Percentiles rank a stretch among this genome's conserved stretches.
Evolutionary conservation across 1,140 invertebrate genomes (phyloP).

Genomic region (Drosophila kikkawai): DNA sequence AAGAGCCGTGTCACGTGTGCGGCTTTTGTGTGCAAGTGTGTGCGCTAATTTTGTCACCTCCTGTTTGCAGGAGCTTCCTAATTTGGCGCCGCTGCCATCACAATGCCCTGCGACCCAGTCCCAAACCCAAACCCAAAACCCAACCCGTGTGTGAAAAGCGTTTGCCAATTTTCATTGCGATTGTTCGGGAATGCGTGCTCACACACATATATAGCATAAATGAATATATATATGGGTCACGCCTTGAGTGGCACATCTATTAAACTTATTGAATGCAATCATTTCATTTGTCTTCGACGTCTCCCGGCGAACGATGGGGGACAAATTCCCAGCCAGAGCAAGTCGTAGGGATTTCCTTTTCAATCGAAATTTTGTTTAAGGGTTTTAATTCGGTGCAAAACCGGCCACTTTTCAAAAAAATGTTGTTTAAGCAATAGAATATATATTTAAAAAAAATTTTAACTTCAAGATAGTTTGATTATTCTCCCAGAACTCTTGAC

Average conservation of each 20-base stretch:
- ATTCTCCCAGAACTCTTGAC: too few relatives aligned
- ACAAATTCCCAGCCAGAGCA: background rate
- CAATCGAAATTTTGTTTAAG: too few relatives aligned
- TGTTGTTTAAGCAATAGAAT: too few relatives aligned
- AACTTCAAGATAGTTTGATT: too few relatives aligned
- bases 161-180: constrained; percentile 69
- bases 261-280: constrained; percentile 70
- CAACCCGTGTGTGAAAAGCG: constrained; percentile 31
- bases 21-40: constrained; percentile 22
- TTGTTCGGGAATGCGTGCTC: constrained; percentile 50
- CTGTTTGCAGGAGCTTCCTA: constrained; percentile 65
- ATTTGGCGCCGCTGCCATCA: constrained; percentile 59
- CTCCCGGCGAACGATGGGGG: background rate
- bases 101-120: constrained; percentile 20
- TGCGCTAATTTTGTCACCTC: constrained; percentile 69
- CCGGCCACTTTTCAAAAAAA: too few relatives aligned
- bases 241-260: constrained; percentile 66
- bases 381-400: too few relatives aligned
- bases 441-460: too few relatives aligned
- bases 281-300: constrained; percentile 51
- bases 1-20: constrained; percentile 71
- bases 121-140: background rate
- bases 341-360: too few relatives aligned
- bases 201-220: constrained; percentile 1
- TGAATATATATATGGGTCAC: constrained; percentile 67